Evolutionary conservation across 2,888 invertebrate species (phyloP), one percentile per base, ranked within the genome.

Genomic region (Lingula anatina): DNA sequence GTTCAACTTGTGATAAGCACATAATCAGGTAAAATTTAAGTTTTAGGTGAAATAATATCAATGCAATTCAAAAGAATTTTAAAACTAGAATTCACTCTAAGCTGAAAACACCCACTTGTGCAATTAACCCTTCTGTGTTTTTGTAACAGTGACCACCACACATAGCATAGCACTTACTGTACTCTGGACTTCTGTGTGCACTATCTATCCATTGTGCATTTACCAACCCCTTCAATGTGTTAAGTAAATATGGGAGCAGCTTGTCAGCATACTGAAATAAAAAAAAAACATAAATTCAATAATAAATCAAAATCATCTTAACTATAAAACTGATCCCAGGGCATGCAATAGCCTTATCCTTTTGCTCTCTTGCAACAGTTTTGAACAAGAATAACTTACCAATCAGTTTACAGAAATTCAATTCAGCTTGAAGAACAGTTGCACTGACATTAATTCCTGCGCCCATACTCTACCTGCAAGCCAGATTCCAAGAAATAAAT

Each of bases 401-500:
- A 41, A 23, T 4, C 18, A 28, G 12, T 38, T 38, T 12, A 25
- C 23, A 20, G 4, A 43, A 24, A 9, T 25, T 21, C 12, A 7
- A 37, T 15, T 28, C 26, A 27, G 9, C 39, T 23, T 15, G 39
- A 26, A 39, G 15, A 21, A 15, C 9, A 37, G 5, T 21, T 28
- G n/a, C 7, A 43, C 15, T 31, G 31, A 53, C 15, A 31, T 31
- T n/a, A 12, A n/a, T 1, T 15, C 23, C 26, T 15, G 18, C 24
- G n/a, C 26, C 12, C 15, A 3, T n/a, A n/a, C n/a, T 24, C 36
- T 56, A 79, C 78, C 77, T 94, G 93, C 44, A 92, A 80, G 9
- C 86, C 87, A 50, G 94, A 93, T 75, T 95, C 92, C 49, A 96
- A 80, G 69, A 93, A 88, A 75, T 90, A 96, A 42, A 96, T 84